A percentile compares a stretch with the other conserved stretches of the same genome.
These are phyloP conservation scores for Thrips palmi DNA, from an alignment of 1,140 invertebrate species.

Conservation along the genomic window DNA sequence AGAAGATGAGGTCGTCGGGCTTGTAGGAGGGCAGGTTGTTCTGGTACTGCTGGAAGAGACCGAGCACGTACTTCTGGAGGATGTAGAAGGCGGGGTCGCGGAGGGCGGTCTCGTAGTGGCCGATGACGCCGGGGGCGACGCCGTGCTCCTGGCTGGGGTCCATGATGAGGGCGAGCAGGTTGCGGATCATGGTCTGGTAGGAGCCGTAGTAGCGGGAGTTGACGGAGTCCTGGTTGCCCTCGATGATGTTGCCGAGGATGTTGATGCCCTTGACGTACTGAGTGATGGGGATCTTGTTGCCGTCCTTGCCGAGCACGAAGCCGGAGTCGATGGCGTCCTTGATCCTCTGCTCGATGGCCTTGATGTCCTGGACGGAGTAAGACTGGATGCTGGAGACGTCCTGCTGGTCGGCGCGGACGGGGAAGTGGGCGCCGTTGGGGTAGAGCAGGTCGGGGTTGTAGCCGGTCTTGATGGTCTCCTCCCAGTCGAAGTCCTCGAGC, in stretches of 20 bases:
- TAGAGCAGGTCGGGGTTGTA: no score
- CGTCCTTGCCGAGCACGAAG: no score
- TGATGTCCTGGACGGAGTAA: constrained; percentile 24
- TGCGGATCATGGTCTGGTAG: constrained; percentile 25
- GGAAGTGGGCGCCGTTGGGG: constrained; percentile 31
- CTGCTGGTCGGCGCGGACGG: constrained; percentile 35
- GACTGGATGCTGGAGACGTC: constrained; percentile 32
- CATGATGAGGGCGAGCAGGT: constrained; percentile 25
- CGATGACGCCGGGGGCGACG: constrained; percentile 26
- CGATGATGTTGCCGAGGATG: constrained; percentile 29
- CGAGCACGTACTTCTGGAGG: constrained; percentile 26
- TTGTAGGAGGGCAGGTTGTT: constrained; percentile 34
- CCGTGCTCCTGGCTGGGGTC: constrained; percentile 24
- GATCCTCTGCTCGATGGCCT: constrained; percentile 35
- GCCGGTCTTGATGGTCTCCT: constrained; percentile 24
- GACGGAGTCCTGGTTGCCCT: constrained; percentile 28
- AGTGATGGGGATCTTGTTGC: no score
- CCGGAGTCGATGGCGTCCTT: constrained; percentile 42
- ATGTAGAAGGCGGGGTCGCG: constrained; percentile 33
- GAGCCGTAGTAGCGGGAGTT: constrained; percentile 35
- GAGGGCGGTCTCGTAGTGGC: constrained; percentile 24
- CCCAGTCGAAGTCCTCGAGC: constrained; percentile 20
- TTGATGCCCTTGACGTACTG: constrained; percentile 30
- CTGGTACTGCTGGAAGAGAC: constrained; percentile 30
- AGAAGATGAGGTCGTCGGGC: constrained; percentile 31